Evolutionary conservation across 2,797 vertebrate genomes (phyloP).

Genomic region (Characodon lateralis): DNA sequence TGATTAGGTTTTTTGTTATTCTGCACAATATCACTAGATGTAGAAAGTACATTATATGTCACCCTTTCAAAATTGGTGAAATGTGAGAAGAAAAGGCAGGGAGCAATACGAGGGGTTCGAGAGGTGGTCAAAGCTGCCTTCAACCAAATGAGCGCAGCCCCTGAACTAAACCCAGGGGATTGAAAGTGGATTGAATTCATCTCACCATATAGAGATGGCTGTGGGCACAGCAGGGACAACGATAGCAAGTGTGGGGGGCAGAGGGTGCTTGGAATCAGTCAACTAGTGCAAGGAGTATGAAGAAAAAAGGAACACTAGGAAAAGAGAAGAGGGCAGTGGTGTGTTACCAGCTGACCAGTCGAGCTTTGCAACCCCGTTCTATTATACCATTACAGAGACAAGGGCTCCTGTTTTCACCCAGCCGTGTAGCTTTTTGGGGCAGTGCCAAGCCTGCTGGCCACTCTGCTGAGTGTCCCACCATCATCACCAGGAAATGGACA

Average conservation of each 20-base stretch:
- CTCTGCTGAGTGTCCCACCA: conserved; percentile 48
- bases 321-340: conserved; percentile 65
- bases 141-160: conserved; percentile 71
- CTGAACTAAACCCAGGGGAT: conserved; percentile 78
- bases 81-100: conserved; percentile 54
- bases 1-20: conserved; percentile 36
- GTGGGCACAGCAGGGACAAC: conserved; percentile 32
- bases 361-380: conserved; percentile 57
- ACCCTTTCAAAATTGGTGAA: conserved; percentile 49
- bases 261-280: conserved; percentile 48
- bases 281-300: conserved; percentile 50
- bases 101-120: conserved; percentile 57
- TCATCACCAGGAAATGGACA: conserved; percentile 55
- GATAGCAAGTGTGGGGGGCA: conserved; percentile 14
- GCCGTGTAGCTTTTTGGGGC: conserved; percentile 45
- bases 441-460: conserved; percentile 52
- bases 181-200: conserved; percentile 79
- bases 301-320: conserved; percentile 57
- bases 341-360: conserved; percentile 72
- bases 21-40: conserved; percentile 36
- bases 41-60: conserved; percentile 58
- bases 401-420: conserved; percentile 55
- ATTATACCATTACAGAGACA: conserved; percentile 67
- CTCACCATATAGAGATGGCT: conserved; percentile 68
- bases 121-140: conserved; percentile 58